Percentiles rank a stretch among this genome's conserved stretches.
Evolutionary conservation across 2,888 invertebrate species (phyloP).

Genomic region (Drosophila nr. fundita): DNA sequence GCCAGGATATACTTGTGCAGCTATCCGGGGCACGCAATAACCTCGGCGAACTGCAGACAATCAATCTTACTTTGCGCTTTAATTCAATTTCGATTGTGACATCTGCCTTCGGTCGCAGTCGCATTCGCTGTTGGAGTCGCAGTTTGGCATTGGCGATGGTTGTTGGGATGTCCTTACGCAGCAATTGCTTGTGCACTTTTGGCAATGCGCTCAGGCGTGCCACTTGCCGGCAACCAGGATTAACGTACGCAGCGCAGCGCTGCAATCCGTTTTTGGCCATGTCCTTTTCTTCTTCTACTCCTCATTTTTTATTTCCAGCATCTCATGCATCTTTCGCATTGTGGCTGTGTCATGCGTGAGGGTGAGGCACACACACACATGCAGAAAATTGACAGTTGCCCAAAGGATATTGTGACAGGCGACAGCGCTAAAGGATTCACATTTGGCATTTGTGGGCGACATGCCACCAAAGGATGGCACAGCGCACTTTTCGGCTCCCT

Average conservation of each 20-base stretch:
- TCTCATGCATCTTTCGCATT: constrained; percentile 30
- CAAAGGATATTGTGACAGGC: constrained; percentile 81
- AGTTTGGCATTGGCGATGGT: neutral
- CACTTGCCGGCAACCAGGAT: constrained; percentile 71
- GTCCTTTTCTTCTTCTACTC: constrained; percentile 31
- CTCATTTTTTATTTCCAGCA: constrained; percentile 32
- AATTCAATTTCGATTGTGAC: constrained; percentile 85
- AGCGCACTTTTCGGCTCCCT: constrained; percentile 29
- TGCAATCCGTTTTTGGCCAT: constrained; percentile 73
- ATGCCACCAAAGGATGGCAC: constrained; percentile 63
- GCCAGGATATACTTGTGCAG: constrained; percentile 18
- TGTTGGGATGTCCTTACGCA: constrained; percentile 4
- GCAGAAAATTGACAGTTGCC: constrained; percentile 71
- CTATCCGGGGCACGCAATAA: constrained; percentile 75
- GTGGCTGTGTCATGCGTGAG: constrained; percentile 68
- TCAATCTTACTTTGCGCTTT: constrained; percentile 85
- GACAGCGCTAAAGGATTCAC: constrained; percentile 66
- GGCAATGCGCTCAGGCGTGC: constrained; percentile 80
- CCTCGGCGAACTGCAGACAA: constrained; percentile 82
- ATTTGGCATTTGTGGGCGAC: constrained; percentile 38
- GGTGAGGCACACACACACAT: constrained; percentile 39
- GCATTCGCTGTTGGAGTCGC: constrained; percentile 19
- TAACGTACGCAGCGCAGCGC: constrained; percentile 58
- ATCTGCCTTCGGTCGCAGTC: constrained; percentile 82
- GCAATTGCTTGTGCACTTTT: constrained; percentile 61